Evolutionary conservation across 2,888 invertebrate species (phyloP), one percentile per base, ranked within the genome.

Genomic region (Polymixis lichenea): DNA sequence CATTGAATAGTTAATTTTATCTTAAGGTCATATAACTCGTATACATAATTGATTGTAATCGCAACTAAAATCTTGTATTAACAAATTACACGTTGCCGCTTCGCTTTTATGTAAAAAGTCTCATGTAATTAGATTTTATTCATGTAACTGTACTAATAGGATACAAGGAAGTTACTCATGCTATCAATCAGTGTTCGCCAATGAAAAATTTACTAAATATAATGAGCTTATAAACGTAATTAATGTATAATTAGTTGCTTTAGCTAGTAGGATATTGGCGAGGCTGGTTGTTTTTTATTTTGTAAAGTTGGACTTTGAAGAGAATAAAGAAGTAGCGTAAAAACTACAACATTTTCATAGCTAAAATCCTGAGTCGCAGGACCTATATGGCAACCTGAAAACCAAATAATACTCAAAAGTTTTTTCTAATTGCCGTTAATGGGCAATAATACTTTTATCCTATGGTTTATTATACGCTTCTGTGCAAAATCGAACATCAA

Each of bases 21-120:
- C 84, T 86, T 91, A 91, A 92, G 92, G 92, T 91, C 92, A 90
- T 85, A 89, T 86, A 88, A 78, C 72, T 71, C 83, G 87, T 82
- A 84, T 51, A 61, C 38, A 60, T 90, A 88, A 90, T 90, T 91
- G 92, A 91, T 91, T 88, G 90, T 91, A 90, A 92, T 92, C 90
- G 89, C 86, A 85, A 88, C 83, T 88, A 84, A 84, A 88, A 90
- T 90, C 88, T 87, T 90, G 91, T 91, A 91, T 86, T 90, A 90
- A 90, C 89, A 92, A 91, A 91, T 92, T 91, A 92, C 88, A 88
- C 68, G 89, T 90, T 90, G 85, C 82, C 56, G 76, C 87, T 80
- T 80, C 75, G 80, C 77, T 86, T 80, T 77, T 65, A 75, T 78
- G 82, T 84, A 86, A 89, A 90, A 90, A 87, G 77, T 84, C 65